phyloP scores from a whole-genome alignment of 2,888 invertebrate genomes.

The Vanessa cardui region DNA sequence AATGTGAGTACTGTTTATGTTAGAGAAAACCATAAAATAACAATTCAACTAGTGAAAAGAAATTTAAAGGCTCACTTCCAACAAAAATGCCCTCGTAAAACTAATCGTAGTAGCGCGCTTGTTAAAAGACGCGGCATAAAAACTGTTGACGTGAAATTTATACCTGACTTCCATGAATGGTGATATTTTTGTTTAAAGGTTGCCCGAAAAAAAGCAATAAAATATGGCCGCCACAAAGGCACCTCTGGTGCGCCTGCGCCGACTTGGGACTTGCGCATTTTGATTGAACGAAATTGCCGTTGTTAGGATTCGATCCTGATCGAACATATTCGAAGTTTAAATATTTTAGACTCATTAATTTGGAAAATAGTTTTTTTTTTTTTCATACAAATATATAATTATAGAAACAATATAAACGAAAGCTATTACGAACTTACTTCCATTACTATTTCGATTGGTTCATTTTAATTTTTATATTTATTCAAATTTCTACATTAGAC shows the following conservation, averaged over 20 bases:
- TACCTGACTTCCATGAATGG: constrained; percentile 79
- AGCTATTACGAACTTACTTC: no score
- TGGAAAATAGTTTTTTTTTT: neutral
- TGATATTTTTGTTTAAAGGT: constrained; percentile 69
- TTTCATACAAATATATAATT: no score
- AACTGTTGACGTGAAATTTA: constrained; percentile 65
- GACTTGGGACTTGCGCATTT: constrained; percentile 71
- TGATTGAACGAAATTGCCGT: constrained; percentile 47
- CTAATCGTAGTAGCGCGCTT: constrained; percentile 54
- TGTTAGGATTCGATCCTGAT: constrained; percentile 42
- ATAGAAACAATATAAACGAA: no score
- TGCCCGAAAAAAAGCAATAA: constrained; percentile 69
- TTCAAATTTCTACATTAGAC: no score
- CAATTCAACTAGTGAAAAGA: constrained; percentile 8
- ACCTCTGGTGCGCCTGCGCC: constrained; percentile 72
- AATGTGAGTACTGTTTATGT: neutral
- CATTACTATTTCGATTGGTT: no score
- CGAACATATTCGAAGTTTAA: neutral
- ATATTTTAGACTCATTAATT: neutral
- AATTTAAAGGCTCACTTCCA: constrained; percentile 16
- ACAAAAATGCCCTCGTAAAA: constrained; percentile 37
- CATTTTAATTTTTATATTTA: no score
- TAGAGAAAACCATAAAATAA: constrained; percentile 1
- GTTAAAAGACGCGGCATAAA: constrained; percentile 55
- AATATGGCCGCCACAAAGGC: constrained; percentile 78